Conservation (phyloP, 2,797 vertebrate species). For the Arnoldichthys spilopterus region DNA sequence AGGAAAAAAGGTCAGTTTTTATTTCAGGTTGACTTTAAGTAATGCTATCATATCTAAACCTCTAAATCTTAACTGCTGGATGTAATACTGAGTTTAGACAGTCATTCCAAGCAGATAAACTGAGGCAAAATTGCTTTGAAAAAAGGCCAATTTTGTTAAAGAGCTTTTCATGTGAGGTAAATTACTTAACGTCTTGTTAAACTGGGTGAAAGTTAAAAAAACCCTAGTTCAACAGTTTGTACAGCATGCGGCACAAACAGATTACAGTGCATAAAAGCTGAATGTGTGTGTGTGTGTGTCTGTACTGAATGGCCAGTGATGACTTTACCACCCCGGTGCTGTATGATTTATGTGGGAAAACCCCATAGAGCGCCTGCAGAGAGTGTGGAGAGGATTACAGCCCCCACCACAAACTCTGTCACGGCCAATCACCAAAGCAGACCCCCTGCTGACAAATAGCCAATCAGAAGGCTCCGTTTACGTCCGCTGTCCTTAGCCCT, state of each 20-base stretch:
- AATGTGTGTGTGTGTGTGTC: constrained; percentile 48
- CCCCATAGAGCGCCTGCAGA: constrained; percentile 72
- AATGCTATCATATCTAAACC: no score
- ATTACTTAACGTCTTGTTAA: no score
- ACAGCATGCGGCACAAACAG: constrained; percentile 63
- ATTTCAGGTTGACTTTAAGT: no score
- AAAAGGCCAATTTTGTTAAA: no score
- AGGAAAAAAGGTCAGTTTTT: no score
- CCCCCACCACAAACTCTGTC: constrained; percentile 70
- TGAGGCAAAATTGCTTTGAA: no score
- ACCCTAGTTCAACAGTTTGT: constrained; percentile 49
- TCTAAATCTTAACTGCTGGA: no score
- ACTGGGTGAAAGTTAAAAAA: no score
- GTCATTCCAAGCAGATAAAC: no score
- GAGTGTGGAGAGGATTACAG: constrained; percentile 82
- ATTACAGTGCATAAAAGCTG: constrained; percentile 71
- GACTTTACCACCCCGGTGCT: constrained; percentile 81
- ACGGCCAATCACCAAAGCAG: constrained; percentile 75
- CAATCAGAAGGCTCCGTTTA: constrained; percentile 68
- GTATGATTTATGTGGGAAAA: constrained; percentile 86
- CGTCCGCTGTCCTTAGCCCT: constrained; percentile 51
- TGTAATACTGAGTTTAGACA: no score
- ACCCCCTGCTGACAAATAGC: constrained; percentile 72
- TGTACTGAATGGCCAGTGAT: constrained; percentile 76
- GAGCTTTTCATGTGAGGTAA: no score